A percentile compares a stretch with the other conserved stretches of the same genome.
phyloP scores from a whole-genome alignment of 2,888 invertebrate genomes.

The Deladenus siricidicola region DNA sequence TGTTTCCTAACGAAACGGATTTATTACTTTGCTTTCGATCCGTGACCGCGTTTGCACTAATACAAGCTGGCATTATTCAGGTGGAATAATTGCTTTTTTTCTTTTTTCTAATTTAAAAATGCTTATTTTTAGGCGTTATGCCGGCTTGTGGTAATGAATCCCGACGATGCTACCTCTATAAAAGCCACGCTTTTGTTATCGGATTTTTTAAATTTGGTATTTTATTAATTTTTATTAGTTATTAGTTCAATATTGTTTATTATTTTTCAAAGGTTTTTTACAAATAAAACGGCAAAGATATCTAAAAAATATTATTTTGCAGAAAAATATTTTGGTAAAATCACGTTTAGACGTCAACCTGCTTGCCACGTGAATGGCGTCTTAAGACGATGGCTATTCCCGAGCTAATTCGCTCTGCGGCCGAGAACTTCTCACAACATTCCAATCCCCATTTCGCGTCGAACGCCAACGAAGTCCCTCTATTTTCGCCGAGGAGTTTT shows the following conservation, averaged over 20 bases:
- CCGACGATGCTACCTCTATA: constrained; percentile 40
- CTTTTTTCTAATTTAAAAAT: too few species aligned
- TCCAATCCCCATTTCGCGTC: background rate
- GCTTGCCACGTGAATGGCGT: constrained; percentile 41
- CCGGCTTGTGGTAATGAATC: constrained; percentile 39
- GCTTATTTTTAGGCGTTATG: constrained; percentile 38
- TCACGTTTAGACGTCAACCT: constrained; percentile 30
- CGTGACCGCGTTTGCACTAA: constrained; percentile 38
- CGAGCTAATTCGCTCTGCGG: constrained; percentile 3
- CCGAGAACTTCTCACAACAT: background rate
- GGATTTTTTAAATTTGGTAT: constrained; percentile 35
- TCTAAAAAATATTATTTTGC: background rate
- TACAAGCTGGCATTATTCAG: constrained; percentile 41
- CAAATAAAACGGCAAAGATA: too few species aligned
- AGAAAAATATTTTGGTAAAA: background rate
- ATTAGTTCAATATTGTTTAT: background rate
- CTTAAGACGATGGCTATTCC: constrained; percentile 8
- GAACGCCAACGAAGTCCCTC: background rate
- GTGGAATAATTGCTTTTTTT: too few species aligned
- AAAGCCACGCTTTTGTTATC: constrained; percentile 47
- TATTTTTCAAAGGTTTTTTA: background rate
- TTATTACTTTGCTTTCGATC: constrained; percentile 39
- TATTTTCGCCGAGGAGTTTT: too few species aligned
- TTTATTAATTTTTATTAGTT: background rate
- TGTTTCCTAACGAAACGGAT: constrained; percentile 30